Evolutionary conservation across 1,140 invertebrate species (phyloP), one percentile per base, ranked within the genome.

Genomic region (Lepidostoma basale): DNA sequence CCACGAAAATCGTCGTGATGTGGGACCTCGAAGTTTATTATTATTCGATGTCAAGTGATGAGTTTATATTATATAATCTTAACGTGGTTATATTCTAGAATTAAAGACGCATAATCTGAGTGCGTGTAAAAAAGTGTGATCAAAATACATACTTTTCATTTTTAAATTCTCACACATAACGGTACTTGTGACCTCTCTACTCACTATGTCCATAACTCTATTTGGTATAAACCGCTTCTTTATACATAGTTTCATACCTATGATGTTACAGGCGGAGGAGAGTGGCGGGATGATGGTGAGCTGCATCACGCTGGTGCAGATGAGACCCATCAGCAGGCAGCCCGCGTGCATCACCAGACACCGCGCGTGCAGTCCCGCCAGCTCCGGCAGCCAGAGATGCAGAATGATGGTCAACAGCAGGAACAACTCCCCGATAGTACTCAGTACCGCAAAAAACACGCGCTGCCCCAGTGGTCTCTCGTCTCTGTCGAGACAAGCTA

Each of bases 301-400:
- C 16, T 59, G 52, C 2, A 14, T 18, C 4, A 52, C 20, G 18
- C 23, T 49, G 4, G 28, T 52, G 45, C 36, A 60, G 23, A 70
- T 42, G 36, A 59, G 47, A 4, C 62, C 68, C 1, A 65, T 6
- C 26, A 66, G 39, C 10, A 66, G 14, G 30, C 62, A 60, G 18
- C 5, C 39, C 3, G 68, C 45, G 44, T 70, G 68, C 10, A 56
- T 26, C 18, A 52, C 62, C 16, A 70, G 20, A 8, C 40, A 52
- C 20, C 44, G 26, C 14, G 52, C 36, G 12, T 40, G 30, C 26
- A 70, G 42, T 12, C 62, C 62, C 3, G 52, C 30, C 30, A 70
- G 52, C 47, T 70, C 68, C 18, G 68, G 68, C 10, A 70, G 20
- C 62, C 62, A 65, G 4, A 63, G 6, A 23, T 66, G 56, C n/a